Evolutionary conservation across 2,797 vertebrate species (phyloP), one percentile per base, ranked within the genome.

Genomic region (Oreochromis grahami): DNA sequence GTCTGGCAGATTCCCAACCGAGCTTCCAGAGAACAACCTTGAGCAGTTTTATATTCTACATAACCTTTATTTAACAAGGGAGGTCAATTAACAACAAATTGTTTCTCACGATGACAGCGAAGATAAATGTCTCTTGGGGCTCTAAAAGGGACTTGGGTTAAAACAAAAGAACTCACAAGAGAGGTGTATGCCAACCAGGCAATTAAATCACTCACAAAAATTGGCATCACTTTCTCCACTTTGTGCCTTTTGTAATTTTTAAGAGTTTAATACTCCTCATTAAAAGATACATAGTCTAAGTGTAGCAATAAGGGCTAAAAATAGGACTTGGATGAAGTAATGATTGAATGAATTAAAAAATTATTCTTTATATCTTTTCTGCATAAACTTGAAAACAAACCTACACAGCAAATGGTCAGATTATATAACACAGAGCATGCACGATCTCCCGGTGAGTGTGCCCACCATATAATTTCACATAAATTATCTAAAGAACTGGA

Each of bases 21-120:
- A 70, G 89, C 84, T 83, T 79, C 84, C 84, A 84, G 19, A 53
- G 63, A 65, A 81, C 83, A 82, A 87, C 84, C 79, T 89, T 88
- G 82, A 86, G 48, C 53, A 2, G 32, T 65, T 84, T 89, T 51
- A 81, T 76, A 55, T 77, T 72, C 76, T 21, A 19, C 72, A 72
- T 81, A 58, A 86, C 86, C 80, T 89, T 93, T 65, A 65, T 81
- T 81, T 85, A 85, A 89, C 80, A 88, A 63, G 48, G 34, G 24
- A 81, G 78, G 85, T 82, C 79, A 84, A 80, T 85, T 82, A 38
- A 60, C 50, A 84, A 77, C 19, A 74, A 82, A 91, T 50, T 84
- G 80, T 84, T 83, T 41, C 50, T 80, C 19, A 41, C 1, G 45
- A 81, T 52, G 84, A 86, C 60, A 65, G 79, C 10, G 1, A 6